phyloP scores from a whole-genome alignment of 2,113 vertebrate species.

The Dissostichus mawsoni region DNA sequence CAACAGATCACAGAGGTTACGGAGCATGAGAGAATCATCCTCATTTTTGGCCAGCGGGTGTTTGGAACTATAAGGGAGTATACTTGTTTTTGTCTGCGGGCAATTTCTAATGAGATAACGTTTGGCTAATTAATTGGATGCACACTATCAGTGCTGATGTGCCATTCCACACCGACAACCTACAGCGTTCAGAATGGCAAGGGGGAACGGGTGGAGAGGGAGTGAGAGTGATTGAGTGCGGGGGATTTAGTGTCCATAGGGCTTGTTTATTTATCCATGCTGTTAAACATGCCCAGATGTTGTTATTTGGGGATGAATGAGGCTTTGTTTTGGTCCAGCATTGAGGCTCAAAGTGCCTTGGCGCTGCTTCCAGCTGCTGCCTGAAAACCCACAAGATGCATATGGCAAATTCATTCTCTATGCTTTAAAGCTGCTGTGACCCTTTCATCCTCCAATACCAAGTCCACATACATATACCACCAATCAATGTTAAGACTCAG shows the following conservation, averaged over 20 bases:
- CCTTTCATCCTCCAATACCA: constrained; percentile 39
- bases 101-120: constrained; percentile 69
- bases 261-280: constrained; percentile 79
- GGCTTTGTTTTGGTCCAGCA: constrained; percentile 74
- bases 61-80: constrained; percentile 70
- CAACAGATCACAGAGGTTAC: constrained; percentile 65
- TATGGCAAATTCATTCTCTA: constrained; percentile 41
- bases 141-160: constrained; percentile 63
- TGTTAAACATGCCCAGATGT: constrained; percentile 79
- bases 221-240: constrained; percentile 65
- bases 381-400: constrained; percentile 60
- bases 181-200: constrained; percentile 62
- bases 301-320: constrained; percentile 81
- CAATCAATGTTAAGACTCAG: constrained; percentile 20
- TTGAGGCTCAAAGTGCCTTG: constrained; percentile 51
- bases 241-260: constrained; percentile 73
- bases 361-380: constrained; percentile 60
- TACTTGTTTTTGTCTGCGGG: constrained; percentile 66
- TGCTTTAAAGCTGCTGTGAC: constrained; percentile 45
- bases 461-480: neutral
- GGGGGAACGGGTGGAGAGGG: constrained; percentile 47
- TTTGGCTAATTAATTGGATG: constrained; percentile 72
- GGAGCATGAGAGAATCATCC: constrained; percentile 58
- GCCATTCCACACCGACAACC: constrained; percentile 61
- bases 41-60: constrained; percentile 60